Evolutionary conservation across 2,113 vertebrate species (phyloP), one percentile per base, ranked within the genome.

Genomic region (Spea bombifrons): DNA sequence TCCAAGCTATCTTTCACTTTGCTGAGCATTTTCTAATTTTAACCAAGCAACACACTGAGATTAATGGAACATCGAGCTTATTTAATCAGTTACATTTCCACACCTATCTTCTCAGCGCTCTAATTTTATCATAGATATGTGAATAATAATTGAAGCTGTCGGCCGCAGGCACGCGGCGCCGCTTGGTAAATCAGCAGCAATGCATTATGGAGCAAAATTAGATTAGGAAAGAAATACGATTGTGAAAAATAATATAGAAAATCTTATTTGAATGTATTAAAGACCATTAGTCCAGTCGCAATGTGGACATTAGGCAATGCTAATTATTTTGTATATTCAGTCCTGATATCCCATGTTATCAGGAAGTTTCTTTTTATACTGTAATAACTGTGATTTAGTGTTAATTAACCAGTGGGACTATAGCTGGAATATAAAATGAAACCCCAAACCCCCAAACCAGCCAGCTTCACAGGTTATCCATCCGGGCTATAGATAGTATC

Each of bases 1-100:
- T 13, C 3, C 17, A 43, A 12, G 45, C 1, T 68, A 7, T 4
- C 10, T 50, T 50, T 70, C 46, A n/a, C 13, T 48, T 70, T 48
- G 0, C 5, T 75, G 71, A 80, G 80, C 5, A 10, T 85, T 84
- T 81, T 68, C 10, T 78, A 65, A 75, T 83, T 85, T 81, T 70
- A 81, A 5, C 82, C 63, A 63, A 30, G 53, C 76, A 83, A 16
- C 48, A 67, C 17, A 83, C 59, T 4, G 85, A 52, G 49, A 75
- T 81, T 3, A 43, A n/a, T 59, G 69, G 13, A 30, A 52, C 30
- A 30, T 63, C 5, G 66, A 46, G 8, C 67, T 75, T 53, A 69
- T 69, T 78, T 73, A 70, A 15, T 3, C 46, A 79, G 73, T 0
- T 69, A 50, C 43, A 69, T 81, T 83, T 80, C 81, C 81, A 71